Conservation (phyloP, 2,888 invertebrate species). For the Cotesia congregata region DNA sequence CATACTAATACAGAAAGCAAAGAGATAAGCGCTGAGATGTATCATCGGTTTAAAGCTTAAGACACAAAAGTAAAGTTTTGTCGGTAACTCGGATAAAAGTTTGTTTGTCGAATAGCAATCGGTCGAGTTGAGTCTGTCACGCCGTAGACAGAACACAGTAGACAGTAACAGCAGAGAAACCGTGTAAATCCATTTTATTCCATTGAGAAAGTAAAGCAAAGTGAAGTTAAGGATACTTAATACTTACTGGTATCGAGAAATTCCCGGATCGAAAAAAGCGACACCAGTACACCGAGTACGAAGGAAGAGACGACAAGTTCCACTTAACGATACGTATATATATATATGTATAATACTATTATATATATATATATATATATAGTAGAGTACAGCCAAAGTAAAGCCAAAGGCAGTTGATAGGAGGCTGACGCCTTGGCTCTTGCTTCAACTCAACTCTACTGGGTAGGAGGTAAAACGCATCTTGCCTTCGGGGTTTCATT, state of each 20-base stretch:
- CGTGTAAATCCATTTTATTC: slow-evolving; percentile 7
- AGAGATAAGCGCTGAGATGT: not conserved
- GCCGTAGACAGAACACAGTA: slow-evolving; percentile 2
- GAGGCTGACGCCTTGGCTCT: too few relatives aligned
- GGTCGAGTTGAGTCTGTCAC: not conserved
- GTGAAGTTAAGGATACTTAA: slow-evolving; percentile 30
- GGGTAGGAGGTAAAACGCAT: slow-evolving; percentile 47
- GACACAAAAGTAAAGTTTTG: not conserved
- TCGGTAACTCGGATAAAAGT: not conserved
- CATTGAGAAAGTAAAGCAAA: slow-evolving; percentile 38
- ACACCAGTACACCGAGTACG: not conserved
- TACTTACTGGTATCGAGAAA: not conserved
- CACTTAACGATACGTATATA: slow-evolving; percentile 30
- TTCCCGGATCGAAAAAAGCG: not conserved
- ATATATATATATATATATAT: not conserved
- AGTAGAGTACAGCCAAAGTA: not conserved
- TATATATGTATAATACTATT: too few relatives aligned
- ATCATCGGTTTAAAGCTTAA: not conserved
- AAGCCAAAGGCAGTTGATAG: slow-evolving; percentile 31
- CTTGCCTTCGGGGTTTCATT: slow-evolving; percentile 54
- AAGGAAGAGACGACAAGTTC: slow-evolving; percentile 27
- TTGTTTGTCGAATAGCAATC: not conserved
- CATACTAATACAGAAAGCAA: not conserved
- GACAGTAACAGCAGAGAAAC: slow-evolving; percentile 17
- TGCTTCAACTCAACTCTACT: not conserved